Evolutionary conservation across 2,888 invertebrate genomes (phyloP), one percentile per base, ranked within the genome.

Genomic region (Erannis defoliaria): DNA sequence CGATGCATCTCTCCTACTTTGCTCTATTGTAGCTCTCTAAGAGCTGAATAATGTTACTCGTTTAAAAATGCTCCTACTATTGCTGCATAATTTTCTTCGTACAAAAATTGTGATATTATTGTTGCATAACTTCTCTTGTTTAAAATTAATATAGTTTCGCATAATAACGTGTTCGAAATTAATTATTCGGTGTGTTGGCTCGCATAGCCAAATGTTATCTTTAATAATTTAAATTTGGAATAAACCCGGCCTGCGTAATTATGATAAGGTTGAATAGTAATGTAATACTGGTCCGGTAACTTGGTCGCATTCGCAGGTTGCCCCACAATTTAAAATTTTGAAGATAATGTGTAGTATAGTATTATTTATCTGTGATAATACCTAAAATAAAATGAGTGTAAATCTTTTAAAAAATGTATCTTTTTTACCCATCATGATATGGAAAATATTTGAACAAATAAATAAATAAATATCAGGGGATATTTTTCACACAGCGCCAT

Each of bases 61-160:
- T 19, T 19, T 38, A 2, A 19, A 38, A 10, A 38, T 16, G 5
- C 6, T 31, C 10, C 3, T 9, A 31, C 6, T 31, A 31, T 9
- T 31, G 2, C 31, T 31, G 12, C 3, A 31, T 12, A 31, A 12
- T 12, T 12, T 31, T 31, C 9, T 10, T 31, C 2, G 31, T 12
- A 9, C 9, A 10, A n/a, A 12, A 37, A 4, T 8, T 5, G 14
- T 14, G 5, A 4, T 14, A 35, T 35, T 12, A 5, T 35, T 35
- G 35, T 35, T 14, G 37, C 8, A 9, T 42, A 46, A 9, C 18
- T 29, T 14, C 16, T 16, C 21, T 50, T 14, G 10, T 50, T 37
- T 26, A 51, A 51, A 51, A 18, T 51, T 26, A 16, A 40, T n/a
- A 31, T 18, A 18, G 16, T 51, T 40, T 29, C n/a, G 40, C 51